These are phyloP conservation scores for Agrochola lychnidis DNA, from an alignment of 2,888 invertebrate species.

Conservation along the genomic window DNA sequence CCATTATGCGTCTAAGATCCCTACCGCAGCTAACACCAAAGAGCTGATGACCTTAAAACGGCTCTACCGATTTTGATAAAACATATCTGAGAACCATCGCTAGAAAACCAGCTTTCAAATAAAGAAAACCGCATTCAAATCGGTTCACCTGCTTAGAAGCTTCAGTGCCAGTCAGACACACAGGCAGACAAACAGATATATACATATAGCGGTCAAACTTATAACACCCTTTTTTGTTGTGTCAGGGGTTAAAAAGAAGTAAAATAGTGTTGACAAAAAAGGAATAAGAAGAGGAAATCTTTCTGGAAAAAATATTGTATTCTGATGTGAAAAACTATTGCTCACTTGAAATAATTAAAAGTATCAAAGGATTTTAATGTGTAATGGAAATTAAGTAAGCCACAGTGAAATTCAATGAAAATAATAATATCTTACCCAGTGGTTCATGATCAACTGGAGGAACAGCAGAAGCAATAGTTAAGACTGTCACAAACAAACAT, in stretches of 20 bases:
- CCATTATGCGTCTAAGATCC: too few relatives aligned
- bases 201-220: too few relatives aligned
- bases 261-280: background rate
- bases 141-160: too few relatives aligned
- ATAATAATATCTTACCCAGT: slow-evolving; percentile 42
- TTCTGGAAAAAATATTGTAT: background rate
- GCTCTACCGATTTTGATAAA: too few relatives aligned
- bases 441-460: slow-evolving; percentile 32
- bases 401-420: background rate
- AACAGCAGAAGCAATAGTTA: slow-evolving; percentile 9
- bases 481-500: slow-evolving; percentile 40
- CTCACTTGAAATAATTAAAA: background rate
- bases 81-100: too few relatives aligned
- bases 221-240: too few relatives aligned
- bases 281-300: background rate
- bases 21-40: too few relatives aligned
- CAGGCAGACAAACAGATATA: too few relatives aligned
- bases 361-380: background rate
- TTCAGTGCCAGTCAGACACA: too few relatives aligned
- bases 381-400: background rate
- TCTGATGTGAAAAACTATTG: background rate
- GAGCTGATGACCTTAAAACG: too few relatives aligned
- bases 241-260: background rate
- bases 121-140: too few relatives aligned
- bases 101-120: too few relatives aligned